phyloP scores from a whole-genome alignment of 1,140 invertebrate species.

The Rhopalosiphum padi region DNA sequence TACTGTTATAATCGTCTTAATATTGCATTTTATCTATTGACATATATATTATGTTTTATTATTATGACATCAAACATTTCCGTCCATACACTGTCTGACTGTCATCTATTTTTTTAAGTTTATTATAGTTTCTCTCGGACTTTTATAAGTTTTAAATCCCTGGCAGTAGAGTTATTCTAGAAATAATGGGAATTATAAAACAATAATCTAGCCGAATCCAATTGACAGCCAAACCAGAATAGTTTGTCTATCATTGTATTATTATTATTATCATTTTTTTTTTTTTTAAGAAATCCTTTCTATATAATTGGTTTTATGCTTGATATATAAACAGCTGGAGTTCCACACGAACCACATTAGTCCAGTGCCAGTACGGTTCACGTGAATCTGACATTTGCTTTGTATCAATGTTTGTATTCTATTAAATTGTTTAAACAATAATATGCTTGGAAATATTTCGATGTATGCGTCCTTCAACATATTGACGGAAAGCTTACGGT shows the following conservation, averaged over 20 bases:
- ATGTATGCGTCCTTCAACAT: neutral
- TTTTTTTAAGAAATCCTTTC: neutral
- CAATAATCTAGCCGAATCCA: neutral
- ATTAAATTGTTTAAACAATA: constrained; percentile 15
- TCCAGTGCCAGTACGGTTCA: neutral
- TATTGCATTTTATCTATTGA: neutral
- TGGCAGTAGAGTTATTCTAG: neutral
- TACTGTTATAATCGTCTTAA: neutral
- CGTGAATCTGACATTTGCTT: neutral
- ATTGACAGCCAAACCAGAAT: neutral
- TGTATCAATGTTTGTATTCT: neutral
- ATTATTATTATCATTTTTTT: neutral
- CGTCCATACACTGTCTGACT: neutral
- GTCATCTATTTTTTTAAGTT: neutral
- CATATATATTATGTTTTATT: neutral
- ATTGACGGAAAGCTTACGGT: neutral
- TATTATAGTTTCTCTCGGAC: neutral
- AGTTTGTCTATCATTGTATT: neutral
- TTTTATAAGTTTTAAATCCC: neutral
- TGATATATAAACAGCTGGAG: neutral
- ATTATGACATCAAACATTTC: neutral
- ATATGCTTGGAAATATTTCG: constrained; percentile 5
- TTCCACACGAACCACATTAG: neutral
- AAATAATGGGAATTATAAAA: neutral
- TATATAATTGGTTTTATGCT: neutral